These are phyloP conservation scores for Phataginus tricuspis DNA, from an alignment of 2,797 vertebrate species.

Conservation along the genomic window DNA sequence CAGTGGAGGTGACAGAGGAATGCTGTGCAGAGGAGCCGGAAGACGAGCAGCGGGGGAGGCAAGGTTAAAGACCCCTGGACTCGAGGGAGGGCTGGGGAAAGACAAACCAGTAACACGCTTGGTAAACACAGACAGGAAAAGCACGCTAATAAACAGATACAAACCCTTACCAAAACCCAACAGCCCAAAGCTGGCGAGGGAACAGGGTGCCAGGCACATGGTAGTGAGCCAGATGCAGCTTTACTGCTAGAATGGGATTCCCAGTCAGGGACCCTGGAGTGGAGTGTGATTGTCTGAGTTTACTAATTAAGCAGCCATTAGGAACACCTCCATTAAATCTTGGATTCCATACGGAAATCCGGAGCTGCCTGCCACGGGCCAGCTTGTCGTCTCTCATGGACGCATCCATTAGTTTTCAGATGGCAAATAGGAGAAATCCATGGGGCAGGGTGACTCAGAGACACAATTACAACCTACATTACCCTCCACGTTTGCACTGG, in stretches of 20 bases:
- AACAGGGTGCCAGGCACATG: not conserved
- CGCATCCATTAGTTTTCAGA: not conserved
- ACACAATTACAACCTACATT: not conserved
- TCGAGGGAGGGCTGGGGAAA: not conserved
- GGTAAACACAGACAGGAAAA: accelerated
- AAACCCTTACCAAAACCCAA: not conserved
- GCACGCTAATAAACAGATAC: not conserved
- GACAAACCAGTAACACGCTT: not conserved
- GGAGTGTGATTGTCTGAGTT: slow-evolving; percentile 52
- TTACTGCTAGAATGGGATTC: slow-evolving; percentile 17
- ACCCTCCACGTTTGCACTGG: accelerated
- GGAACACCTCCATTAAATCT: slow-evolving; percentile 57
- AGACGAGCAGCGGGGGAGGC: not conserved
- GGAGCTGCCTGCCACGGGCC: slow-evolving; percentile 45
- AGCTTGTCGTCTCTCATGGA: not conserved
- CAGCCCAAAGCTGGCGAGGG: not conserved
- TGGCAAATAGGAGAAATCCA: not conserved
- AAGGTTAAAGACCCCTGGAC: not conserved
- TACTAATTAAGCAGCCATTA: slow-evolving; percentile 73
- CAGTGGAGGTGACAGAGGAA: slow-evolving; percentile 8
- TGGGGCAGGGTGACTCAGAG: accelerated
- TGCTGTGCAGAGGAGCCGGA: not conserved
- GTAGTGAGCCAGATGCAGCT: not conserved
- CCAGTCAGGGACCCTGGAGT: slow-evolving; percentile 45
- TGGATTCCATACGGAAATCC: not conserved